Evolutionary conservation across 2,113 vertebrate genomes (phyloP).

Genomic region (Hypanus sabinus): DNA sequence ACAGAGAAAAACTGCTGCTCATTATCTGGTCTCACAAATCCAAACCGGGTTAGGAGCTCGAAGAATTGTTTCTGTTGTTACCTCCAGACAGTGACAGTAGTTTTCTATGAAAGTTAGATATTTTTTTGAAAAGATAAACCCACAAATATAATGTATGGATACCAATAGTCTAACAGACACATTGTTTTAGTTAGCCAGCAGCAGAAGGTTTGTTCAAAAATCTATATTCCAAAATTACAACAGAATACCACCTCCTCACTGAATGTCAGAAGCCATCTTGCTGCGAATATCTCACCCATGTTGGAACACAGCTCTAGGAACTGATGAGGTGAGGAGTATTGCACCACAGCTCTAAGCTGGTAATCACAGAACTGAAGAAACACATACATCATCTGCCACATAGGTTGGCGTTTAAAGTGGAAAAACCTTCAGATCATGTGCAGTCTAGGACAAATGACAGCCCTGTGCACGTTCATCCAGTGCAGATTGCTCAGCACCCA

Average conservation of each 20-base stretch:
- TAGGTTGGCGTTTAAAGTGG: conserved; percentile 89
- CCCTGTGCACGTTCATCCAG: conserved; percentile 86
- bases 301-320: conserved; percentile 91
- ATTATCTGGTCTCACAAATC: conserved; percentile 66
- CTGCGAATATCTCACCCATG: conserved; percentile 91
- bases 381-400: conserved; percentile 99
- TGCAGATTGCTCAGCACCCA: conserved; percentile 82
- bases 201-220: conserved; percentile 50
- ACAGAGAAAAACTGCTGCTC: conserved; percentile 61
- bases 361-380: conserved; percentile 99
- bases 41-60: conserved; percentile 52
- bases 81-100: conserved; percentile 10
- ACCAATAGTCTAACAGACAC: conserved; percentile 26
- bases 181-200: conserved; percentile 33
- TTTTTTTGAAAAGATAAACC: conserved; percentile 34
- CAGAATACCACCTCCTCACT: conserved; percentile 71
- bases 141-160: conserved; percentile 34
- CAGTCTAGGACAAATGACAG: conserved; percentile 97
- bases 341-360: conserved; percentile 85
- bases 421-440: conserved; percentile 95
- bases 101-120: conserved; percentile 21
- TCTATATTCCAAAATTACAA: conserved; percentile 79
- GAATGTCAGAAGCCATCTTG: conserved; percentile 92
- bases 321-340: conserved; percentile 98
- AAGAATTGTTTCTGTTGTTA: conserved; percentile 38